These are phyloP conservation scores for Paradoxurus hermaphroditus DNA, from an alignment of 2,113 vertebrate species.

Conservation along the genomic window DNA sequence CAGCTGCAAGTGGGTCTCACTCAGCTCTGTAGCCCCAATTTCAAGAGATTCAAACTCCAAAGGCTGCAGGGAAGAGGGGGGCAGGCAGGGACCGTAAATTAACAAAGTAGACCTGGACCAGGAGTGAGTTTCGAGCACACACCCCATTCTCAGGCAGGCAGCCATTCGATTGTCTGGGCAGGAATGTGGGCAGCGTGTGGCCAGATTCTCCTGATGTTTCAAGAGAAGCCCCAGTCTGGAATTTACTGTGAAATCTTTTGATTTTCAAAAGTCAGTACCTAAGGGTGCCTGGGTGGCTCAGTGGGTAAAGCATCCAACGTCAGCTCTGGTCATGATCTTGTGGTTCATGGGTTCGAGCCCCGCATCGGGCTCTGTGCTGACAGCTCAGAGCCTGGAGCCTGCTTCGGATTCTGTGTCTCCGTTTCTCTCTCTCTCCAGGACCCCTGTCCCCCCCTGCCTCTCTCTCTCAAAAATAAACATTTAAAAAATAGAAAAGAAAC, in stretches of 20 bases:
- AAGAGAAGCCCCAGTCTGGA: not conserved
- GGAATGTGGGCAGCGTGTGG: not conserved
- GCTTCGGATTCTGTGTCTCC: no score
- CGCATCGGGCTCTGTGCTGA: no score
- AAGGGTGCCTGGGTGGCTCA: no score
- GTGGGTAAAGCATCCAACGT: no score
- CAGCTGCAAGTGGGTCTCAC: not conserved
- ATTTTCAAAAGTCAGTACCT: not conserved
- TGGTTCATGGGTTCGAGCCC: no score
- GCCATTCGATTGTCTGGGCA: fast-evolving
- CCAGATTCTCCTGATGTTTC: not conserved
- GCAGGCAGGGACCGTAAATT: not conserved
- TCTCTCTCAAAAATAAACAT: no score
- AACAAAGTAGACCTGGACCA: not conserved
- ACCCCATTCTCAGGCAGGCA: not conserved
- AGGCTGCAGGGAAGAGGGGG: not conserved
- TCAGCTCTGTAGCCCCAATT: not conserved
- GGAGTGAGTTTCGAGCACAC: fast-evolving
- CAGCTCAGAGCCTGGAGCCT: no score
- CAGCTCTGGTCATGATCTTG: no score
- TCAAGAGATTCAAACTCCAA: not conserved
- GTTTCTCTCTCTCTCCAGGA: no score
- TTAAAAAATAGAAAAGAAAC: no score
- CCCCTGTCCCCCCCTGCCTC: no score
- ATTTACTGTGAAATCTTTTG: not conserved